These are phyloP conservation scores for Limnephilus auricula DNA, from an alignment of 2,888 invertebrate species.

Conservation along the genomic window DNA sequence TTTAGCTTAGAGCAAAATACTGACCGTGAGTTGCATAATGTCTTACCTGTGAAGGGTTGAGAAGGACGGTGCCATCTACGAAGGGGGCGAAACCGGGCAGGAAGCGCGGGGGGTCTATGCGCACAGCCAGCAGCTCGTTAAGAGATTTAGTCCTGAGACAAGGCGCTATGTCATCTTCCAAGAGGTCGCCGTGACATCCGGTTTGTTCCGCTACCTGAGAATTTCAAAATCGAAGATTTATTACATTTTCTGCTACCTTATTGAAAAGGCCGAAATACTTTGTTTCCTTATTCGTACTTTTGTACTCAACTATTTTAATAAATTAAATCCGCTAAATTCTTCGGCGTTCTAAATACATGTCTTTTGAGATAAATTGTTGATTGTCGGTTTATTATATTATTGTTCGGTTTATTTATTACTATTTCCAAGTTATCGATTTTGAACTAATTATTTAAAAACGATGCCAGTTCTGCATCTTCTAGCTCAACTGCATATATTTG, in stretches of 20 bases:
- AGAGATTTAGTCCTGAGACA: constrained; percentile 89
- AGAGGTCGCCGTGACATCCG: constrained; percentile 88
- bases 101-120: constrained; percentile 88
- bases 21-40: not conserved
- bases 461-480: too few species aligned
- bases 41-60: constrained; percentile 80
- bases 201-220: constrained; percentile 87
- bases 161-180: constrained; percentile 90
- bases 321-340: too few species aligned
- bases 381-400: too few species aligned
- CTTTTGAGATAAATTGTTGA: too few species aligned
- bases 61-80: constrained; percentile 92
- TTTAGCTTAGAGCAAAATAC: too few species aligned
- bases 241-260: not conserved
- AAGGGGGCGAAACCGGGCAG: constrained; percentile 96
- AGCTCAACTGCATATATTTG: too few species aligned
- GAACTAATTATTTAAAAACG: too few species aligned
- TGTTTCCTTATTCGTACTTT: not conserved
- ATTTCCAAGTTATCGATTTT: too few species aligned
- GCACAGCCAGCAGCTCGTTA: constrained; percentile 84
- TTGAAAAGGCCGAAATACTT: not conserved
- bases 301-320: too few species aligned
- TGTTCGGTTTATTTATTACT: too few species aligned
- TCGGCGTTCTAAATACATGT: too few species aligned
- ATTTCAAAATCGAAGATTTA: not conserved